phyloP scores from a whole-genome alignment of 2,888 invertebrate genomes.

The Polylopha cassiicola region DNA sequence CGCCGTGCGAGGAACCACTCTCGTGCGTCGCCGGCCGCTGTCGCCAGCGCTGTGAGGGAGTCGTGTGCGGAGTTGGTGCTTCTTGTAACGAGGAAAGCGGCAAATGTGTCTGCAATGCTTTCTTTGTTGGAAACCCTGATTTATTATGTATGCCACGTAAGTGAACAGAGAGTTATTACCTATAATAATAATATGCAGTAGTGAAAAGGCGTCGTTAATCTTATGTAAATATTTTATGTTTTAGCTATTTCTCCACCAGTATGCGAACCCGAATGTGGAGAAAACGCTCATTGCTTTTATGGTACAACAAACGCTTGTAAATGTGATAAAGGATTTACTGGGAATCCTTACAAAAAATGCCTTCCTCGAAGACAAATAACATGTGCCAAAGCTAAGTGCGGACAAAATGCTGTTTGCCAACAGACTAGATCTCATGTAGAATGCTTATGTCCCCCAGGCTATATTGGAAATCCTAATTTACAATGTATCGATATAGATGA shows the following conservation, averaged over 20 bases:
- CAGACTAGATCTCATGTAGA: conserved; percentile 85
- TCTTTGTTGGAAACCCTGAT: conserved; percentile 93
- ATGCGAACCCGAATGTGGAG: conserved; percentile 88
- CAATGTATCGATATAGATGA: conserved; percentile 91
- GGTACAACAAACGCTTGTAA: conserved; percentile 86
- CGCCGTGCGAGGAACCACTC: conserved; percentile 86
- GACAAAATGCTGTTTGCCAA: conserved; percentile 86
- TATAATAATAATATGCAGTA: conserved; percentile 1
- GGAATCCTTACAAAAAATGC: conserved; percentile 92
- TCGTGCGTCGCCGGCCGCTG: conserved; percentile 92
- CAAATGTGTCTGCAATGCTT: conserved; percentile 90
- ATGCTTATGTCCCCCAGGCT: conserved; percentile 90
- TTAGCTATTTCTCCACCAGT: conserved; percentile 85
- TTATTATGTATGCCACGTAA: conserved; percentile 94
- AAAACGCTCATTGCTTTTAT: conserved; percentile 92
- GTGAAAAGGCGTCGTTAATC: neutral
- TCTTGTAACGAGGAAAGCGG: conserved; percentile 88
- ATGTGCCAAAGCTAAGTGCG: conserved; percentile 85
- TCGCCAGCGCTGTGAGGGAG: conserved; percentile 90
- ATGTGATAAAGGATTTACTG: conserved; percentile 89
- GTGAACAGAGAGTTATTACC: conserved; percentile 44
- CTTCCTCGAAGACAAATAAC: conserved; percentile 82
- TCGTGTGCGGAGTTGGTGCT: conserved; percentile 92
- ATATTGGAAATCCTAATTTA: conserved; percentile 91
- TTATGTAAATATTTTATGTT: conserved; percentile 35